A percentile compares a stretch with the other conserved stretches of the same genome.
phyloP scores from a whole-genome alignment of 2,888 invertebrate genomes.

The Catocala fraxini region DNA sequence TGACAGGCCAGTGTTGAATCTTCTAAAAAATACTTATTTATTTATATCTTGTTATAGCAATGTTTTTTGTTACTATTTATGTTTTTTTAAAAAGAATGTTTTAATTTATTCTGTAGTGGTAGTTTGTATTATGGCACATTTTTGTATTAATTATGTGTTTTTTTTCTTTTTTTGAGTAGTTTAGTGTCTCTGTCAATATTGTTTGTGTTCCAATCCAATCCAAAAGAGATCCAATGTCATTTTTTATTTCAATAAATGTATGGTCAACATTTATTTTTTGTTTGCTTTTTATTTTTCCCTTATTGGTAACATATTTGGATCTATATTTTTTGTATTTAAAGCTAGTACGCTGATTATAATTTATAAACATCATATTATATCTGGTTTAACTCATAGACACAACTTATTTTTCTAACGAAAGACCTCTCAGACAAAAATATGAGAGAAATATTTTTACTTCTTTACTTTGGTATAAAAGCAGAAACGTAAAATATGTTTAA shows the following conservation, averaged over 20 bases:
- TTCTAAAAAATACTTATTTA: conserved; percentile 79
- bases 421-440: no score
- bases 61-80: conserved; percentile 85
- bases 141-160: conserved; percentile 69
- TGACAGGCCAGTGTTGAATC: conserved; percentile 88
- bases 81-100: conserved; percentile 75
- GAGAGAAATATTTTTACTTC: no score
- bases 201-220: conserved; percentile 82
- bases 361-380: no score
- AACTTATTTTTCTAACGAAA: no score
- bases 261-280: conserved; percentile 65
- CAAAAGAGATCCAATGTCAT: conserved; percentile 82
- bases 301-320: not conserved
- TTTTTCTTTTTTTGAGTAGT: conserved; percentile 73
- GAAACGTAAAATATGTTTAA: no score
- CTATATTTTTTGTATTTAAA: no score
- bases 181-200: conserved; percentile 85
- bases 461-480: no score
- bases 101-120: conserved; percentile 84
- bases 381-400: no score
- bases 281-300: conserved; percentile 66
- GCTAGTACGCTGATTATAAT: no score
- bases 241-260: conserved; percentile 87
- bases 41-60: conserved; percentile 81
- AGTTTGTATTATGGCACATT: conserved; percentile 73